A percentile compares a stretch with the other conserved stretches of the same genome.
These are phyloP conservation scores for Chascanopsetta lugubris DNA, from an alignment of 2,113 vertebrate genomes.

Conservation along the genomic window DNA sequence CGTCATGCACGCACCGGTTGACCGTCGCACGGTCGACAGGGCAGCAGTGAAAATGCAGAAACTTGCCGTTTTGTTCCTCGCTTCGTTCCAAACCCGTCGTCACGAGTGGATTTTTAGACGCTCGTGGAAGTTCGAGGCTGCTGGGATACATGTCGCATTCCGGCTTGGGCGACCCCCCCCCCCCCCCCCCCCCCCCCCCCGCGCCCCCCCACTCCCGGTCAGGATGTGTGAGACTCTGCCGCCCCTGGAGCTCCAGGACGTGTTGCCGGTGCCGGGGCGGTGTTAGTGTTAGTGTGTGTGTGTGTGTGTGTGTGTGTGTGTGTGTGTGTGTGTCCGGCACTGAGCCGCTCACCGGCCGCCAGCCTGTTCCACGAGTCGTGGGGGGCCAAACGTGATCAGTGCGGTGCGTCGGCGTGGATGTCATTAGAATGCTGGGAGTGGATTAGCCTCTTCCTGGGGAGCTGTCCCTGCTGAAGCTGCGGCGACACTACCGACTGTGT, in stretches of 20 bases:
- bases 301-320: too few relatives aligned
- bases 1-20: not conserved
- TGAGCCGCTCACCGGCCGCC: too few relatives aligned
- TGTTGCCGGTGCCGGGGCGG: not conserved
- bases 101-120: too few relatives aligned
- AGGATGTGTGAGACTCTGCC: slow-evolving; percentile 24
- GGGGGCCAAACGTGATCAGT: slow-evolving; percentile 14
- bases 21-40: not conserved
- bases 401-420: slow-evolving; percentile 49
- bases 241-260: slow-evolving; percentile 16
- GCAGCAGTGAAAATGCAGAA: too few relatives aligned
- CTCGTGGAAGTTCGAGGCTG: too few relatives aligned
- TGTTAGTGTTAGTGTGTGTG: too few relatives aligned
- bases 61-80: slow-evolving; percentile 25
- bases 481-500: not conserved
- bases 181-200: slow-evolving; percentile 26
- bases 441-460: slow-evolving; percentile 56
- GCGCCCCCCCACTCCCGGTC: slow-evolving; percentile 20
- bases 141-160: too few relatives aligned
- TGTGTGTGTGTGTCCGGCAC: too few relatives aligned
- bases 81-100: too few relatives aligned
- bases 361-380: too few relatives aligned
- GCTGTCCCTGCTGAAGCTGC: slow-evolving; percentile 21
- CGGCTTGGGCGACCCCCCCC: too few relatives aligned
- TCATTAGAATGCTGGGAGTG: slow-evolving; percentile 63